Evolutionary conservation across 1,140 invertebrate genomes (phyloP).

Genomic region (Saxidomus purpurata): DNA sequence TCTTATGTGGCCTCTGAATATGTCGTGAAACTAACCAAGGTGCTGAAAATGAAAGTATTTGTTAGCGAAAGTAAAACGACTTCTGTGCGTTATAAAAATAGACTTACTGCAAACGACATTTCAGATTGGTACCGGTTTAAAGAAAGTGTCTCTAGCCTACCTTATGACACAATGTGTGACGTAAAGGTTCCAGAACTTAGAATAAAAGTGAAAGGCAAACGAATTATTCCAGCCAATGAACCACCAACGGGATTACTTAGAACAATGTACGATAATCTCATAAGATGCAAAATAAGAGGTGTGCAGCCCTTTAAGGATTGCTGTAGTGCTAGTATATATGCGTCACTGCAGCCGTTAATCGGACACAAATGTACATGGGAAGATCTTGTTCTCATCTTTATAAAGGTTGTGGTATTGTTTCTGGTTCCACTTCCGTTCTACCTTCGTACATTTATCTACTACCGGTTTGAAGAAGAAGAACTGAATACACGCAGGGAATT

Average conservation of each 20-base stretch:
- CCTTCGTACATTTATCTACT: conserved; percentile 82
- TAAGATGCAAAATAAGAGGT: conserved; percentile 82
- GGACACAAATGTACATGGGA: conserved; percentile 80
- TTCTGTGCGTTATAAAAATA: conserved; percentile 77
- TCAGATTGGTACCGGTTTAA: conserved; percentile 78
- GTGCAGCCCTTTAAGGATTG: conserved; percentile 80
- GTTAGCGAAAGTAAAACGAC: conserved; percentile 74
- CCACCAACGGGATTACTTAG: conserved; percentile 81
- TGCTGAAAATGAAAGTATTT: conserved; percentile 81
- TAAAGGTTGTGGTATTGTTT: conserved; percentile 78
- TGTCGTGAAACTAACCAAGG: conserved; percentile 80
- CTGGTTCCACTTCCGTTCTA: conserved; percentile 83
- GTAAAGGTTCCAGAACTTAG: conserved; percentile 78
- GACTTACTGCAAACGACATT: conserved; percentile 78
- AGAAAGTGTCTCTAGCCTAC: conserved; percentile 73
- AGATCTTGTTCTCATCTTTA: conserved; percentile 73
- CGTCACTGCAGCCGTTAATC: conserved; percentile 77
- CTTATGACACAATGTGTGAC: conserved; percentile 78
- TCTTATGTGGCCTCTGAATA: conserved; percentile 82
- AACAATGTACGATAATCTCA: conserved; percentile 81
- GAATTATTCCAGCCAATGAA: conserved; percentile 82
- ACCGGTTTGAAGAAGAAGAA: conserved; percentile 81
- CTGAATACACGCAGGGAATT: conserved; percentile 69
- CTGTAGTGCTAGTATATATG: conserved; percentile 81
- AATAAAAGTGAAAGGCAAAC: conserved; percentile 83